Percentiles rank a stretch among this genome's conserved stretches.
phyloP scores from a whole-genome alignment of 2,113 vertebrate genomes.

The Pteropus alecto region DNA sequence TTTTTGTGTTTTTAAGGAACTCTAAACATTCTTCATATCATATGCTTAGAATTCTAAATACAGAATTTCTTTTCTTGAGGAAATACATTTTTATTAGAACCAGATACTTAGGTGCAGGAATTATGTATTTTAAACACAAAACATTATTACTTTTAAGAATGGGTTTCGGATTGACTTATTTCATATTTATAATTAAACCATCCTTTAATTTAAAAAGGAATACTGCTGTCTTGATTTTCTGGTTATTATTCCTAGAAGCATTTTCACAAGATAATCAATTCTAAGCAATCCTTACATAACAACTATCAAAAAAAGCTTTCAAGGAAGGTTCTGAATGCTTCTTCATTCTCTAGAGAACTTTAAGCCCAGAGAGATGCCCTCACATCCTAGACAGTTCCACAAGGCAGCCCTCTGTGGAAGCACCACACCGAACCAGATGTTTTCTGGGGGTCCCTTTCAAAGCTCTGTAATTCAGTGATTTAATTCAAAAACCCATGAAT shows the following conservation, averaged over 20 bases:
- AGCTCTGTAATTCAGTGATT: conserved; percentile 51
- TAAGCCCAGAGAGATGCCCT: neutral
- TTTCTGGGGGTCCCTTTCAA: conserved; percentile 15
- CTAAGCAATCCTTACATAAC: neutral
- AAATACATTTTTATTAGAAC: neutral
- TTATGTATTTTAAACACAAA: conserved; percentile 2
- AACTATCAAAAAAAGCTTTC: neutral
- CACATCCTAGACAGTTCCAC: neutral
- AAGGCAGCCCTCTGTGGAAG: neutral
- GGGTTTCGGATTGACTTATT: neutral
- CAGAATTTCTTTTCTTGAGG: neutral
- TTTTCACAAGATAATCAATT: conserved; percentile 28
- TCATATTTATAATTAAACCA: conserved; percentile 2
- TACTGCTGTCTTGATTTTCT: conserved; percentile 44
- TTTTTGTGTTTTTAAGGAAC: neutral
- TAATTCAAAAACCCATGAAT: conserved; percentile 59
- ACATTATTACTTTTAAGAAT: conserved; percentile 28
- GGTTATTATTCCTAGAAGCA: conserved; percentile 14
- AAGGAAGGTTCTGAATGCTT: neutral
- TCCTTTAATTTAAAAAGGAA: conserved; percentile 47
- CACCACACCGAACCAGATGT: neutral
- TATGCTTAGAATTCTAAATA: neutral
- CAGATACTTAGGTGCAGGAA: neutral
- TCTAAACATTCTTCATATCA: neutral
- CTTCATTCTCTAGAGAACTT: neutral